Conservation (phyloP, 2,888 invertebrate species). For the Coleophora flavipennella region DNA sequence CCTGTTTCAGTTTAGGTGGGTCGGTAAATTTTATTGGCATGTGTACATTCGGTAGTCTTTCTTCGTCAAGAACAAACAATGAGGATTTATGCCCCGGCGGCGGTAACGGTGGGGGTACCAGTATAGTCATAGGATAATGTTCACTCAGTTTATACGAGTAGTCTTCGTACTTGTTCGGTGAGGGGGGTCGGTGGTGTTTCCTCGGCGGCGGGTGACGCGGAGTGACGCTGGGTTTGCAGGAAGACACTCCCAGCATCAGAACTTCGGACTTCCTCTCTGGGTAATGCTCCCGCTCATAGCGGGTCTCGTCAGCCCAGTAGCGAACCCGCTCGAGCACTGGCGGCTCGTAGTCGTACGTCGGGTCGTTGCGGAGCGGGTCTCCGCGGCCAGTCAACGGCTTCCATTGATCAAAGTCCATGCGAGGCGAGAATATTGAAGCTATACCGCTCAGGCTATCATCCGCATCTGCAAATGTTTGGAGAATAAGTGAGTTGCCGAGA, state of each 20-base stretch:
- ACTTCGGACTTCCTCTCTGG: conserved; percentile 79
- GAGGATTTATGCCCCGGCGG: conserved; percentile 52
- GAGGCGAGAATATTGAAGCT: conserved; percentile 75
- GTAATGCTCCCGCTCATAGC: conserved; percentile 66
- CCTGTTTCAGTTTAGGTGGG: conserved; percentile 24
- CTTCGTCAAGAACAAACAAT: conserved; percentile 40
- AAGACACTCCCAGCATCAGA: conserved; percentile 78
- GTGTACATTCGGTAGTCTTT: conserved; percentile 26
- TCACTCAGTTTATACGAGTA: conserved; percentile 66
- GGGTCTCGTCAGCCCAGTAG: conserved; percentile 82
- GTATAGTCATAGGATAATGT: conserved; percentile 76
- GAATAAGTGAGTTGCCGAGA: neutral
- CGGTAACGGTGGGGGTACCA: conserved; percentile 79
- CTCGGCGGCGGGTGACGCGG: conserved; percentile 44
- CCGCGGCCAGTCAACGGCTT: conserved; percentile 84
- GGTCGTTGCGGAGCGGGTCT: conserved; percentile 86
- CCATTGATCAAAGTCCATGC: conserved; percentile 90
- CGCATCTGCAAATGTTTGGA: conserved; percentile 32
- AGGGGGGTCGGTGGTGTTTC: conserved; percentile 31
- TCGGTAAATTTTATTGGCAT: conserved; percentile 28
- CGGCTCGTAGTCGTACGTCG: conserved; percentile 88
- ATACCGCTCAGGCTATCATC: conserved; percentile 32
- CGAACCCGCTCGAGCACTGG: conserved; percentile 84
- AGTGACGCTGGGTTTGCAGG: conserved; percentile 76
- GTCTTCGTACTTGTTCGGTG: conserved; percentile 57